phyloP scores from a whole-genome alignment of 2,797 vertebrate species.

The Mallotus villosus region DNA sequence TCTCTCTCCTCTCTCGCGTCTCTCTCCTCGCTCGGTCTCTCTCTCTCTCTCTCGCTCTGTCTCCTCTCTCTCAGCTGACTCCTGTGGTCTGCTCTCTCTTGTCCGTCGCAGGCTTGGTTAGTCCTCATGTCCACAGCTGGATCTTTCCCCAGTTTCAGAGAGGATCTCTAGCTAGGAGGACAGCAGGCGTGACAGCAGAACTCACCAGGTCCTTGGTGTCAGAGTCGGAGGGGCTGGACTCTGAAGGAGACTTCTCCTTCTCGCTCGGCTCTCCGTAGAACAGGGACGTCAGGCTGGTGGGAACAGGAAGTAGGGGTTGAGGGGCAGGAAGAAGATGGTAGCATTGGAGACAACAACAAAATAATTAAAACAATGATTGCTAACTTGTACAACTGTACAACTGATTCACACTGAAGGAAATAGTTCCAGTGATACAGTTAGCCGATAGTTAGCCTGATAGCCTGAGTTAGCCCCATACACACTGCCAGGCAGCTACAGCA shows the following conservation, averaged over 20 bases:
- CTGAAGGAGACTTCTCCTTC: slow-evolving; percentile 95
- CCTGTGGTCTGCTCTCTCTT: slow-evolving; percentile 19
- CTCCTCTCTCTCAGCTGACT: slow-evolving; percentile 27
- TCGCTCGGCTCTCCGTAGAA: slow-evolving; percentile 96
- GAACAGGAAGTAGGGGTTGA: neutral
- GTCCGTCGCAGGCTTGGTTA: slow-evolving; percentile 19
- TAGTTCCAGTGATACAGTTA: too few species aligned
- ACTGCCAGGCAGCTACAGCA: neutral
- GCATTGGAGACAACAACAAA: neutral
- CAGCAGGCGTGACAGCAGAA: too few species aligned
- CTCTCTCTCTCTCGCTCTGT: too few species aligned
- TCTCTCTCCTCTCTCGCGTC: too few species aligned
- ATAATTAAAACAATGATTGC: neutral
- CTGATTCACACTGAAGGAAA: too few species aligned
- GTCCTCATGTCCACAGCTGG: slow-evolving; percentile 25
- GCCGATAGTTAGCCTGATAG: neutral
- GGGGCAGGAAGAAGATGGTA: neutral
- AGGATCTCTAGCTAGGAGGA: too few species aligned
- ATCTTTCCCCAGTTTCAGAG: neutral
- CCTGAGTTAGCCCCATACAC: too few species aligned
- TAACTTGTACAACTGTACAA: too few species aligned
- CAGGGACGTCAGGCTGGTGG: slow-evolving; percentile 86
- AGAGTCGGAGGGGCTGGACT: slow-evolving; percentile 85
- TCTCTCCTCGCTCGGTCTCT: too few species aligned
- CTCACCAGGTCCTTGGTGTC: slow-evolving; percentile 90